These are phyloP conservation scores for Bos taurus DNA, from an alignment of 2,113 vertebrate species.

Conservation along the genomic window DNA sequence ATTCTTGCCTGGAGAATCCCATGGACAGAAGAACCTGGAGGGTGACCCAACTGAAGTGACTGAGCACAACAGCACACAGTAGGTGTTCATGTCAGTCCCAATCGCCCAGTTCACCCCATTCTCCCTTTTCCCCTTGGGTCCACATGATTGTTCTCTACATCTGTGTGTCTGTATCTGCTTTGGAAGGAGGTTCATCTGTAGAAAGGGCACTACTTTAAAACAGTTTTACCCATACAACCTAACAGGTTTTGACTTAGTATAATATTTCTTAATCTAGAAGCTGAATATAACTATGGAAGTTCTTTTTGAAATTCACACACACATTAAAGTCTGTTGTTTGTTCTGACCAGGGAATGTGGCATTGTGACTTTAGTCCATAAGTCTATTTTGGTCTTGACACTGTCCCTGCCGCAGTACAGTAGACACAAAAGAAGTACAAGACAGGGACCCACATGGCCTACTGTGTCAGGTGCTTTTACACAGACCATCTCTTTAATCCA, in stretches of 20 bases:
- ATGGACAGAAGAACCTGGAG: background rate
- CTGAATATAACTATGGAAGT: background rate
- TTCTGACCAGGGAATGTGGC: background rate
- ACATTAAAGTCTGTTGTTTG: background rate
- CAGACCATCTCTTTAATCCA: background rate
- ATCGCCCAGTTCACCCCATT: background rate
- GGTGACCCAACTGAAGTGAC: background rate
- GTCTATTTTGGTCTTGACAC: background rate
- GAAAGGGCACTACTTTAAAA: background rate
- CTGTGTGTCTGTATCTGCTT: background rate
- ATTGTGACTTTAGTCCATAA: background rate
- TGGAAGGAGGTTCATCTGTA: background rate
- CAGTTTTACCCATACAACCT: background rate
- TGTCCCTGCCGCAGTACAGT: background rate
- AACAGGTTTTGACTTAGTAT: background rate
- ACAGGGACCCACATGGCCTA: background rate
- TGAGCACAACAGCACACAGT: background rate
- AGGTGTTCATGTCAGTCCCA: background rate
- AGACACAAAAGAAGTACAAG: background rate
- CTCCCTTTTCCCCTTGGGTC: background rate
- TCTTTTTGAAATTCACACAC: background rate
- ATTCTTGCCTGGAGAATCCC: background rate
- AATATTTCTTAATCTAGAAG: conserved; percentile 36
- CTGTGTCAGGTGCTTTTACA: background rate
- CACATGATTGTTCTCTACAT: background rate